Percentiles rank a stretch among this genome's conserved stretches.
Conservation (phyloP, 2,797 vertebrate genomes). For the Tachyglossus aculeatus region DNA sequence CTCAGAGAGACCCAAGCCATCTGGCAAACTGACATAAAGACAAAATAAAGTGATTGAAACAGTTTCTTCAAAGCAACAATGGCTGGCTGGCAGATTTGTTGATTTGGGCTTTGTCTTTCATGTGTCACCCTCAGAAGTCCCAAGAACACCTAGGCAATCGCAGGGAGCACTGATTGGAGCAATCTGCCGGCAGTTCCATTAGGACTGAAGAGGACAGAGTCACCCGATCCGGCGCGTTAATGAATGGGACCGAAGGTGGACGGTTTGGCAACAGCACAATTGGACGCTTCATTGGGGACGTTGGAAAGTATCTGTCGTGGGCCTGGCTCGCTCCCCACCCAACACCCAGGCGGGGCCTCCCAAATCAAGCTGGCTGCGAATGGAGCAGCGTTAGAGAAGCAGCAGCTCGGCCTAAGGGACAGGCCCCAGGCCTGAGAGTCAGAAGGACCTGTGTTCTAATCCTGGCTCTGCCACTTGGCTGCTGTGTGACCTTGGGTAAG, state of each 20-base stretch:
- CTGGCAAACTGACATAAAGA: slow-evolving; percentile 92
- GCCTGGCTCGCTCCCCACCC: slow-evolving; percentile 37
- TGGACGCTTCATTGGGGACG: slow-evolving; percentile 63
- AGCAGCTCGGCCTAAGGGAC: no score
- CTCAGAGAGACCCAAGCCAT: slow-evolving; percentile 93
- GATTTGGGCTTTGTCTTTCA: slow-evolving; percentile 93
- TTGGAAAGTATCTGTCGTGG: slow-evolving; percentile 18
- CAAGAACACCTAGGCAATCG: slow-evolving; percentile 92
- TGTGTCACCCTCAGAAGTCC: slow-evolving; percentile 88
- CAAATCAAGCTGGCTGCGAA: no score
- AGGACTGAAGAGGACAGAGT: slow-evolving; percentile 53
- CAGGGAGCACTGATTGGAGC: slow-evolving; percentile 76
- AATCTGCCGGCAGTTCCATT: slow-evolving; percentile 71
- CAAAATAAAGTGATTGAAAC: slow-evolving; percentile 91
- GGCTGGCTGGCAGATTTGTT: slow-evolving; percentile 85
- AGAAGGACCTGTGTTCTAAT: no score
- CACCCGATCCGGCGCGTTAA: slow-evolving; percentile 68
- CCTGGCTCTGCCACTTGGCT: no score
- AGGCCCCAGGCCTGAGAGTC: no score
- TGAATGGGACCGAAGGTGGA: slow-evolving; percentile 77
- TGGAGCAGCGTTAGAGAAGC: no score
- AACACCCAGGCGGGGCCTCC: no score
- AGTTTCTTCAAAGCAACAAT: slow-evolving; percentile 88
- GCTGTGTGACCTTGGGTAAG: no score
- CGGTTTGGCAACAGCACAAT: slow-evolving; percentile 77